Evolutionary conservation across 1,140 invertebrate species (phyloP).

Genomic region (Gonatopus flavifemur): DNA sequence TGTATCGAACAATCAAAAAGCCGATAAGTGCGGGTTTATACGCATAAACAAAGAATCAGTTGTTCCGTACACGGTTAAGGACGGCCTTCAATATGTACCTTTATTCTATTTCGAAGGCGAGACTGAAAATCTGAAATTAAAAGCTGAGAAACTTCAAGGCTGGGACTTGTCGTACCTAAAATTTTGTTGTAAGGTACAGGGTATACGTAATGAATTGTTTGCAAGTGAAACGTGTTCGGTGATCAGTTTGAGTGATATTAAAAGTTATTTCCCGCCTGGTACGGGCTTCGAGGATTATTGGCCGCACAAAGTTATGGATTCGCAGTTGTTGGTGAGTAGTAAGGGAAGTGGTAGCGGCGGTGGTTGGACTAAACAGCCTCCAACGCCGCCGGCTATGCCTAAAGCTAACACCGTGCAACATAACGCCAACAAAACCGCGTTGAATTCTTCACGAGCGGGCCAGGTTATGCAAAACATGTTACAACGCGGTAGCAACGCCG

Average conservation of each 20-base stretch:
- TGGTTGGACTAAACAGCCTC: constrained; percentile 66
- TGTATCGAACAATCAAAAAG: constrained; percentile 52
- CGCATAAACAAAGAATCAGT: constrained; percentile 92
- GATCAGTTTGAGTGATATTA: constrained; percentile 86
- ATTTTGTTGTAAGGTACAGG: constrained; percentile 93
- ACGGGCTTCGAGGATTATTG: constrained; percentile 89
- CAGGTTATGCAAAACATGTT: constrained; percentile 37
- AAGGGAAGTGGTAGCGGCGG: constrained; percentile 62
- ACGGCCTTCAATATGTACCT: constrained; percentile 84
- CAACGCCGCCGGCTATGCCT: constrained; percentile 39
- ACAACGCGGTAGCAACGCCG: constrained; percentile 29
- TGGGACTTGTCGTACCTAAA: constrained; percentile 92
- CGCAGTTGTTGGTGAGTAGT: constrained; percentile 68
- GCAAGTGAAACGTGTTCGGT: constrained; percentile 85
- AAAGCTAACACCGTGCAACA: constrained; percentile 36
- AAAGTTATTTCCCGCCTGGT: constrained; percentile 85
- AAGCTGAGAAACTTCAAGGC: constrained; percentile 80
- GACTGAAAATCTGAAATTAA: constrained; percentile 83
- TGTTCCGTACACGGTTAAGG: constrained; percentile 87
- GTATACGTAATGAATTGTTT: constrained; percentile 87
- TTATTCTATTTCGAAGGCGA: constrained; percentile 94
- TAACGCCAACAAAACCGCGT: constrained; percentile 35
- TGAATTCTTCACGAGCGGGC: constrained; percentile 31
- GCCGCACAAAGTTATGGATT: constrained; percentile 83
- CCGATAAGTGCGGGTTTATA: constrained; percentile 89